Evolutionary conservation across 2,888 invertebrate genomes (phyloP).

Genomic region (Tanypteryx hageni): DNA sequence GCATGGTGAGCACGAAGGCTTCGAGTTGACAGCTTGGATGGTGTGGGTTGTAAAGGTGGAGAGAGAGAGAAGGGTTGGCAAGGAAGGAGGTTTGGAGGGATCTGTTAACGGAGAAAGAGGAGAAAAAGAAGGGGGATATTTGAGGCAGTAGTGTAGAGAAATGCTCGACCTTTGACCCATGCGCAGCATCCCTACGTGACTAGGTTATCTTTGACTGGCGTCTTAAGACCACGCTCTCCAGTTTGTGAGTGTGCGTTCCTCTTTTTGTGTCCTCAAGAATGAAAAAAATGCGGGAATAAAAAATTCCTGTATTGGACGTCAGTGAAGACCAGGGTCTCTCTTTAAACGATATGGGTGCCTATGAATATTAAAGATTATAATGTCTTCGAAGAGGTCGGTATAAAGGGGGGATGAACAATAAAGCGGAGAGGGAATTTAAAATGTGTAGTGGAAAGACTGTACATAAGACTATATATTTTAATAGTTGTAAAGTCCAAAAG

Average conservation of each 20-base stretch:
- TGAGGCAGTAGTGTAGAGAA: conserved; percentile 55
- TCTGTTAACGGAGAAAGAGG: conserved; percentile 31
- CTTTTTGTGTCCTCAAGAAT: conserved; percentile 10
- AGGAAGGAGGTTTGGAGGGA: conserved; percentile 16
- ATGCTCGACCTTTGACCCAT: conserved; percentile 56
- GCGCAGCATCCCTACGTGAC: conserved; percentile 63
- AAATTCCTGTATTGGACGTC: background rate
- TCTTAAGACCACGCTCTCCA: conserved; percentile 57
- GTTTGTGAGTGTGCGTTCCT: conserved; percentile 41
- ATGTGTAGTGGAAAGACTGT: too few species aligned
- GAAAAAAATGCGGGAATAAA: background rate
- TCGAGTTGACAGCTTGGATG: conserved; percentile 53
- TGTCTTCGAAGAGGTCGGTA: background rate
- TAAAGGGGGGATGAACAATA: background rate
- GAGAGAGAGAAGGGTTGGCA: background rate
- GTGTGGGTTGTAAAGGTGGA: conserved; percentile 20
- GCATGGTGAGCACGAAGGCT: conserved; percentile 52
- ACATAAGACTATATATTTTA: too few species aligned
- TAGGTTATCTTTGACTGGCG: conserved; percentile 60
- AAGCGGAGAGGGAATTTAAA: too few species aligned
- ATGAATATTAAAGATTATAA: conserved; percentile 51
- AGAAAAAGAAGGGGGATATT: conserved; percentile 34
- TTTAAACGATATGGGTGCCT: background rate
- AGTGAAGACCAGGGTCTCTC: background rate
- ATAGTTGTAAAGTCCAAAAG: too few species aligned